Conservation (phyloP, 2,888 invertebrate species). For the Ormyrus labotus region DNA sequence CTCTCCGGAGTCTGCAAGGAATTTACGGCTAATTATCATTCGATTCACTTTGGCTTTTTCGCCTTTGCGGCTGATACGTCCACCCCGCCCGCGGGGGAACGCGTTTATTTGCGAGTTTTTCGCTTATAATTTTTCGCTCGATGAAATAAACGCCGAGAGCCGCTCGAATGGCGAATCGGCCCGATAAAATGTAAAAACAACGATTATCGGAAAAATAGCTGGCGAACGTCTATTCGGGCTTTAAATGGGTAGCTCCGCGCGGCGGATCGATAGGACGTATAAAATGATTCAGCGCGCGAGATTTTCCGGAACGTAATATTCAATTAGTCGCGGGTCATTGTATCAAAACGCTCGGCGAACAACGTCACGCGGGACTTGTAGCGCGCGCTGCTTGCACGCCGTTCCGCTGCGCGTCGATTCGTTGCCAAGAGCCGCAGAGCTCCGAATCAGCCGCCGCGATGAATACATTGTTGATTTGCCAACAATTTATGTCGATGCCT, state of each 20-base stretch:
- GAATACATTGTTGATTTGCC: conserved; percentile 37
- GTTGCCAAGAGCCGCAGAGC: conserved; percentile 22
- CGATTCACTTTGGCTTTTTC: background rate
- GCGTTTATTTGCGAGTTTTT: background rate
- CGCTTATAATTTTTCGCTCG: background rate
- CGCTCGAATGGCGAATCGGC: background rate
- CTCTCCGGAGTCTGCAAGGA: background rate
- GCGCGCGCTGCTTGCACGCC: background rate
- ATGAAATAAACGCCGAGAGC: no score
- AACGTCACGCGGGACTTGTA: conserved; percentile 25
- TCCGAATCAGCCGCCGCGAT: conserved; percentile 16
- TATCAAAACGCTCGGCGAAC: conserved; percentile 10
- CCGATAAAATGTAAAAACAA: conserved; percentile 13
- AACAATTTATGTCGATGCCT: conserved; percentile 38
- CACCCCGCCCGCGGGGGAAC: background rate
- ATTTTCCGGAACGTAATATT: conserved; percentile 20
- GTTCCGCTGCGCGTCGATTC: background rate
- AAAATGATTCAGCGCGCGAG: conserved; percentile 11
- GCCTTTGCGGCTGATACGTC: no score
- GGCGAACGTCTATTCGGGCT: background rate
- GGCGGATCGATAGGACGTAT: conserved; percentile 3
- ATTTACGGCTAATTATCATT: conserved; percentile 20
- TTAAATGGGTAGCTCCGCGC: background rate
- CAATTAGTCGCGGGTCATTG: conserved; percentile 23
- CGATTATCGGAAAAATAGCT: background rate